Conservation (phyloP, 2,888 invertebrate genomes). For the Drosophila acutilabella region DNA sequence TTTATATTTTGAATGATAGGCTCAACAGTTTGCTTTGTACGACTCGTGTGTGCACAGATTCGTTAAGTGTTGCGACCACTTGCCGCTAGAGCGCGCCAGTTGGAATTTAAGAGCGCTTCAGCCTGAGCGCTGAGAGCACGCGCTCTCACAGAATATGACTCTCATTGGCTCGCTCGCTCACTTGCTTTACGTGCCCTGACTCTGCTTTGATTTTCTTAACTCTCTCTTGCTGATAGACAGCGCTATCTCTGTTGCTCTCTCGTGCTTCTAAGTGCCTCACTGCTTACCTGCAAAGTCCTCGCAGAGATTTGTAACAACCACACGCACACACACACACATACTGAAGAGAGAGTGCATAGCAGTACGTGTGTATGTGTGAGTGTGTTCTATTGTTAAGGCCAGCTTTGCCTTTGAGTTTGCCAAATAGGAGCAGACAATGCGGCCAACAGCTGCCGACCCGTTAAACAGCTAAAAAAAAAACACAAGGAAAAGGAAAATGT, state of each 20-base stretch:
- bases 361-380: constrained; percentile 8
- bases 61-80: constrained; percentile 29
- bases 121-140: not conserved
- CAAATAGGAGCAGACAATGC: constrained; percentile 58
- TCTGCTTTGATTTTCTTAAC: too few relatives aligned
- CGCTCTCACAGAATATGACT: not conserved
- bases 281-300: constrained; percentile 48
- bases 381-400: constrained; percentile 45
- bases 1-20: not conserved
- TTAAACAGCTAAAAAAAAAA: constrained; percentile 32
- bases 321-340: not conserved
- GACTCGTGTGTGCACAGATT: constrained; percentile 1
- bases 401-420: constrained; percentile 47
- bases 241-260: not conserved
- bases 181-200: too few relatives aligned
- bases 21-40: constrained; percentile 17
- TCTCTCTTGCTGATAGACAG: constrained; percentile 5
- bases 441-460: constrained; percentile 51
- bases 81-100: constrained; percentile 42
- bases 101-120: constrained; percentile 27
- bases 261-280: constrained; percentile 1
- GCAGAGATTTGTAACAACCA: constrained; percentile 16
- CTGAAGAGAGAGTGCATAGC: not conserved
- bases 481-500: not conserved
- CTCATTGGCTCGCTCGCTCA: not conserved